Percentiles rank a stretch among this genome's conserved stretches.
Conservation (phyloP, 2,797 vertebrate species). For the Phalanger gymnotis region DNA sequence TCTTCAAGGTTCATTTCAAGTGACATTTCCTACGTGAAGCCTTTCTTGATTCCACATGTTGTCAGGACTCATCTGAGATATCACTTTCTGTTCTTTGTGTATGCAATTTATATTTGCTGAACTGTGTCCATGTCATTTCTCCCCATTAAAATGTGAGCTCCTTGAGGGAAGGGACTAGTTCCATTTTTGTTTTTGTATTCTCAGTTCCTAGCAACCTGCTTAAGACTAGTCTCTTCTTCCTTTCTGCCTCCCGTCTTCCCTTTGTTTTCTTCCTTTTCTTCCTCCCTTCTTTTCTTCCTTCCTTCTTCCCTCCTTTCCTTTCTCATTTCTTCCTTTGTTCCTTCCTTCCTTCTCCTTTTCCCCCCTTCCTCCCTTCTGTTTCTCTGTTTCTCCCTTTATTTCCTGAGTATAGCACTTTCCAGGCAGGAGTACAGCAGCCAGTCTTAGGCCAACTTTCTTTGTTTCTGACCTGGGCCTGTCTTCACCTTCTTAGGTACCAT, state of each 20-base stretch:
- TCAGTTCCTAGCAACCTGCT: background rate
- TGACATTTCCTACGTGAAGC: background rate
- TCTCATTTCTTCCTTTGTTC: too few species aligned
- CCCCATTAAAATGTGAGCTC: background rate
- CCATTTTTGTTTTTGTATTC: background rate
- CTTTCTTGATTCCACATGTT: rapidly evolving
- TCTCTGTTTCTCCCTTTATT: background rate
- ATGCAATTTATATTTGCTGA: background rate
- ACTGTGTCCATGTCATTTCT: background rate
- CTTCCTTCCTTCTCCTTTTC: rapidly evolving
- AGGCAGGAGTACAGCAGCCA: background rate
- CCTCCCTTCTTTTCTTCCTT: too few species aligned
- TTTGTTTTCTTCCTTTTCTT: too few species aligned
- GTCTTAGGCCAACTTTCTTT: background rate
- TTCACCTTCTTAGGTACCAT: background rate
- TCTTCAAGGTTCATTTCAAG: background rate
- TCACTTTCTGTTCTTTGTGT: background rate
- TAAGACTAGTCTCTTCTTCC: background rate
- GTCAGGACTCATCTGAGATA: too few species aligned
- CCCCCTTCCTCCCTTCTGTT: too few species aligned
- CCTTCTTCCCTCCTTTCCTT: too few species aligned
- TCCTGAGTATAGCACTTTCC: background rate
- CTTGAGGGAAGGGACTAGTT: background rate
- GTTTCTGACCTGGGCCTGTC: background rate
- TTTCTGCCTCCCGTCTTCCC: background rate